phyloP scores from a whole-genome alignment of 2,113 vertebrate genomes.

The Tursiops truncatus region DNA sequence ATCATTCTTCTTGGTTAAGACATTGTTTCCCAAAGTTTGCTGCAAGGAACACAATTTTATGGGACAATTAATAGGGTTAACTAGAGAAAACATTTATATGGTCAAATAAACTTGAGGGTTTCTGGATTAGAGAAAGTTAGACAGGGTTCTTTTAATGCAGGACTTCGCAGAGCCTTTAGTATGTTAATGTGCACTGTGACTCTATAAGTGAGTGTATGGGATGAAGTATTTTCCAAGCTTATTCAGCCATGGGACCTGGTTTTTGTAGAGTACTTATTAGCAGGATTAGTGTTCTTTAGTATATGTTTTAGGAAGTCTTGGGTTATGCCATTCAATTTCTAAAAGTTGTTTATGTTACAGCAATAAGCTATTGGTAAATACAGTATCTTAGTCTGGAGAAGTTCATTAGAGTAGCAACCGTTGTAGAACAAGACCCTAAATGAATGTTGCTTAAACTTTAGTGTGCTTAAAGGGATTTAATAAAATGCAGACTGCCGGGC shows the following conservation, averaged over 20 bases:
- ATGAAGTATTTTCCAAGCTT: neutral
- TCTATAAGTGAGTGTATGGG: neutral
- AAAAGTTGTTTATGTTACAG: neutral
- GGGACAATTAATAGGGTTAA: neutral
- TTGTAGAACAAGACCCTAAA: conserved; percentile 28
- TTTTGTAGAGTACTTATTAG: conserved; percentile 1
- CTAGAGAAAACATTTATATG: conserved; percentile 35
- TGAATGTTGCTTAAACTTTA: neutral
- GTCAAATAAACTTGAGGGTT: conserved; percentile 13
- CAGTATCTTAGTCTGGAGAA: neutral
- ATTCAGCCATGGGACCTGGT: neutral
- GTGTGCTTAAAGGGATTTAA: neutral
- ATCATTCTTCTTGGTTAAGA: neutral
- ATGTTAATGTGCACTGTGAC: neutral
- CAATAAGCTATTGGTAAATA: neutral
- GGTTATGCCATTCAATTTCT: neutral
- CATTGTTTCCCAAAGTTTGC: conserved; percentile 31
- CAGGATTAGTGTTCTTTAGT: neutral
- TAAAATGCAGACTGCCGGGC: neutral
- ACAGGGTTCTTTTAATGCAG: neutral
- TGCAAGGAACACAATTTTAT: conserved; percentile 22
- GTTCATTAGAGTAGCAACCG: neutral
- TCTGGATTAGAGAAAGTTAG: conserved; percentile 20
- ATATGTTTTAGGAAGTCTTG: conserved; percentile 23
- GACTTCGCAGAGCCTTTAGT: conserved; percentile 22